phyloP scores from a whole-genome alignment of 2,888 invertebrate genomes.

The Diaprepes abbreviatus region DNA sequence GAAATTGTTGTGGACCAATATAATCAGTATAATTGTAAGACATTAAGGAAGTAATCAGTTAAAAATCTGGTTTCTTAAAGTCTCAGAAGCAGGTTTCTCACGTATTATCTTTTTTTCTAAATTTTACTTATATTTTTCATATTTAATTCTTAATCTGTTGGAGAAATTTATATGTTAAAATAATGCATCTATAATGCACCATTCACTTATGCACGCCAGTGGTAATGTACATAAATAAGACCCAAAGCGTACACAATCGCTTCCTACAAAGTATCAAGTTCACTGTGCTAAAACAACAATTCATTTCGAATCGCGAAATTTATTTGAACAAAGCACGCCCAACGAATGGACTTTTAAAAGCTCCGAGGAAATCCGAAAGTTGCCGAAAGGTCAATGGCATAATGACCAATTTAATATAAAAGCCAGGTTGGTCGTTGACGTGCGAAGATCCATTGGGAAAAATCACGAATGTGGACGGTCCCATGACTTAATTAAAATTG shows the following conservation, averaged over 20 bases:
- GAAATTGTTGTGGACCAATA: no score
- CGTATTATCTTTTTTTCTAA: no score
- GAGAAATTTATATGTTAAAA: background rate
- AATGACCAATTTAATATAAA: conserved; percentile 39
- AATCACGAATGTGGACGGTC: conserved; percentile 34
- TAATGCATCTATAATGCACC: no score
- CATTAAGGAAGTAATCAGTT: no score
- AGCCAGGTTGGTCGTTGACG: conserved; percentile 42
- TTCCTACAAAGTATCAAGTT: conserved; percentile 16
- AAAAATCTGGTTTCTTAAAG: no score
- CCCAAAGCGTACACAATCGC: conserved; percentile 1
- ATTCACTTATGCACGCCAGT: conserved; percentile 8
- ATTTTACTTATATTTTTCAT: no score
- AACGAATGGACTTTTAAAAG: conserved; percentile 25
- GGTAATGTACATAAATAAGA: conserved; percentile 11
- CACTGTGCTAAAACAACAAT: conserved; percentile 29
- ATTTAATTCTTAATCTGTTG: no score
- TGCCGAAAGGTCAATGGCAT: conserved; percentile 44
- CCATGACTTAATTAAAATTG: conserved; percentile 20
- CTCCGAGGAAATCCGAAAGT: conserved; percentile 20
- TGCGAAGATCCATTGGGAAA: conserved; percentile 26
- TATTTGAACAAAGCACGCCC: conserved; percentile 40
- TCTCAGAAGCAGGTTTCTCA: no score
- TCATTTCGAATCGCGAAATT: conserved; percentile 27
- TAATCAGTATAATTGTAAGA: no score